A percentile compares a stretch with the other conserved stretches of the same genome.
phyloP scores from a whole-genome alignment of 2,888 invertebrate species.

The Actias luna region DNA sequence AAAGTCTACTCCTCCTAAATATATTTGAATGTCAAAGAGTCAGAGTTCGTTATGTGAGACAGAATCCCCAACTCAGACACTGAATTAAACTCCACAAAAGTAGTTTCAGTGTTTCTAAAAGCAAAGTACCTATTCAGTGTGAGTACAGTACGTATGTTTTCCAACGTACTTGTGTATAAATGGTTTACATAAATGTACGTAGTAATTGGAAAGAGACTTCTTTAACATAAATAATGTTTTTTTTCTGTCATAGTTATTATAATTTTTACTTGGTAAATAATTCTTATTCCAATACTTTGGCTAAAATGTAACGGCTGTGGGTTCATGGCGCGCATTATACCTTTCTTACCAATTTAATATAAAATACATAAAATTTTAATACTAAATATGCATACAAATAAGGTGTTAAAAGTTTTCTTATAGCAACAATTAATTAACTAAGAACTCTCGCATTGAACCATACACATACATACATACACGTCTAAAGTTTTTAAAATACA shows the following conservation, averaged over 20 bases:
- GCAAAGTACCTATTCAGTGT: constrained; percentile 22
- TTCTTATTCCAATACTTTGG: neutral
- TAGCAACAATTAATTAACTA: no score
- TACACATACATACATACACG: no score
- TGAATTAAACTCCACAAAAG: constrained; percentile 26
- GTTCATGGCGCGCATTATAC: neutral
- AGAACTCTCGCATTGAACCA: no score
- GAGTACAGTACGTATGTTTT: constrained; percentile 5
- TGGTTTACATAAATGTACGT: neutral
- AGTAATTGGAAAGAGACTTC: neutral
- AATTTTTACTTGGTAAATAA: neutral
- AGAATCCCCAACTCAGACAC: constrained; percentile 23
- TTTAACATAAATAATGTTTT: neutral
- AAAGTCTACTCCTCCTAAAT: neutral
- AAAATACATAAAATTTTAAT: no score
- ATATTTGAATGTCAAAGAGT: constrained; percentile 16
- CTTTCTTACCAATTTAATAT: neutral
- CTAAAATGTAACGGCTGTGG: neutral
- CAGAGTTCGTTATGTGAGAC: constrained; percentile 20
- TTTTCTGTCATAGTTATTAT: neutral
- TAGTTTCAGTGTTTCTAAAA: constrained; percentile 29
- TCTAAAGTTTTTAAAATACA: no score
- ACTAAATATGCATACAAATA: no score
- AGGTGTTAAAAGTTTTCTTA: no score
- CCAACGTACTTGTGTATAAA: neutral